These are phyloP conservation scores for Rhopalosiphum maidis DNA, from an alignment of 1,140 invertebrate genomes.

Conservation along the genomic window DNA sequence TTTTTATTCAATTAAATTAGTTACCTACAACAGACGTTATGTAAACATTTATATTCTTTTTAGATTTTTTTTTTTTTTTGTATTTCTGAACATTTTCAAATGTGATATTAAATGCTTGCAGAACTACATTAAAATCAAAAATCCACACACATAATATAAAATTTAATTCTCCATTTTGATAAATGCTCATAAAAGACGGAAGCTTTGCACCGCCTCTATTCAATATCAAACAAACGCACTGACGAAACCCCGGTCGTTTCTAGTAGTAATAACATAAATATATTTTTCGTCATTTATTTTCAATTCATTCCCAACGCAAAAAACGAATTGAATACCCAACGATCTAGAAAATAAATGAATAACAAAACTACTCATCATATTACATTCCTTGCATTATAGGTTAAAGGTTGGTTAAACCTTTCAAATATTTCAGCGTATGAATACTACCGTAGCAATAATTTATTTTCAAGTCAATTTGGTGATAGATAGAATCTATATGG, in stretches of 20 bases:
- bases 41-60: not conserved
- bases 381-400: conserved; percentile 7
- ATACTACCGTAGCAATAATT: not conserved
- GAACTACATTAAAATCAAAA: not conserved
- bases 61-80: not conserved
- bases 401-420: conserved; percentile 4
- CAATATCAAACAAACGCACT: conserved; percentile 18
- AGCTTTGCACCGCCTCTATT: not conserved
- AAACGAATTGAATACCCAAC: conserved; percentile 24
- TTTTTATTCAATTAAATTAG: not conserved
- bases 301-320: not conserved
- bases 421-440: not conserved
- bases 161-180: conserved; percentile 27
- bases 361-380: conserved; percentile 27
- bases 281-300: conserved; percentile 13
- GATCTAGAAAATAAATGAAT: conserved; percentile 32
- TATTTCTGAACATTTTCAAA: not conserved
- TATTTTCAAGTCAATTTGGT: conserved; percentile 12
- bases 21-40: no score
- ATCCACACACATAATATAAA: not conserved
- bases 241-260: not conserved
- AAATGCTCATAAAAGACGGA: conserved; percentile 30
- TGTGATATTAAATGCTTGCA: not conserved
- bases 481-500: not conserved
- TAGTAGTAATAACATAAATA: not conserved